Conservation (phyloP, 2,113 vertebrate genomes). For the Serranochromis macrocephalus region DNA sequence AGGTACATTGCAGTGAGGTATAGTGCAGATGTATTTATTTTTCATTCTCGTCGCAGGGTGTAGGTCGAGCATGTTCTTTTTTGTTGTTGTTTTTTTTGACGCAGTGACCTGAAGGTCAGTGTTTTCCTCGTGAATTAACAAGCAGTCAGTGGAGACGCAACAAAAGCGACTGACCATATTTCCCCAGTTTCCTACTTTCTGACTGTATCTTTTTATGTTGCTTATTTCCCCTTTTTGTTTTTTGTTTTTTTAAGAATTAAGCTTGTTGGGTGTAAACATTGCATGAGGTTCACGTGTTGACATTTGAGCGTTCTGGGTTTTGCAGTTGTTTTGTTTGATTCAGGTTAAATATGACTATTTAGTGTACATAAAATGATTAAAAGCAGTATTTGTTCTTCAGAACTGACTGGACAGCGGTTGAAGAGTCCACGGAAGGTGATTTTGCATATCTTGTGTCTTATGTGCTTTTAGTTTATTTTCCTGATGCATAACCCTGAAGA, state of each 20-base stretch:
- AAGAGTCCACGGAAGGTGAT: conserved; percentile 55
- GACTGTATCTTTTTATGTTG: conserved; percentile 32
- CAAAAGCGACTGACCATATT: not conserved
- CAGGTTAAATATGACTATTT: conserved; percentile 33
- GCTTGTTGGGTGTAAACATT: conserved; percentile 79
- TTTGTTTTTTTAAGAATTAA: conserved; percentile 36
- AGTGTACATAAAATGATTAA: conserved; percentile 69
- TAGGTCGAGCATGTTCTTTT: conserved; percentile 18
- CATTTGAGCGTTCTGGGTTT: conserved; percentile 77
- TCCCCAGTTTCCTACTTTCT: not conserved
- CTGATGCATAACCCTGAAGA: not conserved
- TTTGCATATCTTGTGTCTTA: conserved; percentile 95
- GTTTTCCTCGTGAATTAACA: not conserved
- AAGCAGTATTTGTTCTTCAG: conserved; percentile 17
- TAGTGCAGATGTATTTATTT: conserved; percentile 68
- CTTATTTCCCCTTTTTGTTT: not conserved
- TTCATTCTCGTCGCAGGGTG: conserved; percentile 70
- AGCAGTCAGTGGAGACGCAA: not conserved
- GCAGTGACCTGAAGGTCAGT: not conserved
- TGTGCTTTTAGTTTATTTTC: conserved; percentile 16
- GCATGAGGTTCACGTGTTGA: conserved; percentile 82
- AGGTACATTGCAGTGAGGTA: conserved; percentile 90
- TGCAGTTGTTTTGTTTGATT: conserved; percentile 63
- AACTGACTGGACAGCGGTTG: conserved; percentile 22
- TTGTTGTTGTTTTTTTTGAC: not conserved